phyloP scores from a whole-genome alignment of 2,113 vertebrate species.

The Oreochromis aureus region DNA sequence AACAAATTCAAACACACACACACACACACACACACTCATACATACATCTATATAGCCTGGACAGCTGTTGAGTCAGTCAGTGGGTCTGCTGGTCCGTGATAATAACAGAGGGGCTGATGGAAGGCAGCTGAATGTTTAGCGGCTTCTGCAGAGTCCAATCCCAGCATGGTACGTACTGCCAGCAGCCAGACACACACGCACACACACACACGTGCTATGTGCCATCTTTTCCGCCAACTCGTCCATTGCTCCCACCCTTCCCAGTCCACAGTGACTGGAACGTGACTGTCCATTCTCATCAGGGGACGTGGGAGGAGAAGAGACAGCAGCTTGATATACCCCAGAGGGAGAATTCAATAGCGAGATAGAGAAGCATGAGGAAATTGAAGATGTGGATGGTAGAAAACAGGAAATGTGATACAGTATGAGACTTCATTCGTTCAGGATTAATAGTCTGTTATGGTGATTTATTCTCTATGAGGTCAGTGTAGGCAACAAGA shows the following conservation, averaged over 20 bases:
- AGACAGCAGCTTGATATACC: slow-evolving; percentile 23
- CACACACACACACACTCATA: neutral
- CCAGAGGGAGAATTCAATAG: slow-evolving; percentile 19
- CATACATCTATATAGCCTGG: neutral
- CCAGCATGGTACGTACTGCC: slow-evolving; percentile 34
- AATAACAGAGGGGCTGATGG: slow-evolving; percentile 54
- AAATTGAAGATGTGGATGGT: slow-evolving; percentile 13
- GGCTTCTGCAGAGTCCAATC: slow-evolving; percentile 30
- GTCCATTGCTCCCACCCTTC: neutral
- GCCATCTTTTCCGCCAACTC: neutral
- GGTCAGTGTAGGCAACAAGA: neutral
- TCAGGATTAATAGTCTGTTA: slow-evolving; percentile 4
- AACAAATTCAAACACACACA: neutral
- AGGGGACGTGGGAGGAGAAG: neutral
- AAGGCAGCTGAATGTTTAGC: slow-evolving; percentile 46
- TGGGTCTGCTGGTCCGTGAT: slow-evolving; percentile 43
- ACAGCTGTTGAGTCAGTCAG: slow-evolving; percentile 50
- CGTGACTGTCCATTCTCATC: slow-evolving; percentile 11
- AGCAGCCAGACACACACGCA: neutral
- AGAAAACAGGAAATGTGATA: slow-evolving; percentile 38
- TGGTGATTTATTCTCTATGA: neutral
- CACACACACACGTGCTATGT: neutral
- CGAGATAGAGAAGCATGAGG: neutral
- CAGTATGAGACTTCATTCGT: slow-evolving; percentile 10
- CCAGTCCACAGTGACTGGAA: slow-evolving; percentile 3